Conservation (phyloP, 2,888 invertebrate genomes). For the Hyposoter didymator region DNA sequence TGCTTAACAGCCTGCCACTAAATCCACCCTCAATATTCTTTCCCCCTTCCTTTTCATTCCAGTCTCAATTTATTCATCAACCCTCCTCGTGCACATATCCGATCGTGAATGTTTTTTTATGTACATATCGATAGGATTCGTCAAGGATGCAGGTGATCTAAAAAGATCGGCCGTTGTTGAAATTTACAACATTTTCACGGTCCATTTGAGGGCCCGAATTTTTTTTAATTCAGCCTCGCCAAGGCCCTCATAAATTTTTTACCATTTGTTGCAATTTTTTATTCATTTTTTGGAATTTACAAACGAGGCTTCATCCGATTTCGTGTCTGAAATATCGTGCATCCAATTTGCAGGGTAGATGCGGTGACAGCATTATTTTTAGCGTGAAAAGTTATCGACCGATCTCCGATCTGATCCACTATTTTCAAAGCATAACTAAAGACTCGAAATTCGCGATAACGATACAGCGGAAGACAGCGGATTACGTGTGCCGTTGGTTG, state of each 20-base stretch:
- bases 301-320: neutral
- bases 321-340: neutral
- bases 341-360: neutral
- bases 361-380: neutral
- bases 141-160: neutral
- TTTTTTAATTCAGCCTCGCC: neutral
- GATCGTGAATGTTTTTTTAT: neutral
- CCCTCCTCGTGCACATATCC: neutral
- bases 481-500: neutral
- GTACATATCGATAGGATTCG: neutral
- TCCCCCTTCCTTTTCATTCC: neutral
- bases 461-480: neutral
- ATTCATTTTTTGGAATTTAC: neutral
- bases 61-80: neutral
- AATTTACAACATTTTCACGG: neutral
- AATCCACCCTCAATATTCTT: slow-evolving; percentile 5
- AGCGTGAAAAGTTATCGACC: neutral
- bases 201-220: neutral
- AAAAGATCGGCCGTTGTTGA: neutral
- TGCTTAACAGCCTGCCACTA: slow-evolving; percentile 16
- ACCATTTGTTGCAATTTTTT: neutral
- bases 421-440: neutral
- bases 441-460: neutral
- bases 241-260: neutral
- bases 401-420: neutral